These are phyloP conservation scores for Gymnogyps californianus DNA, from an alignment of 2,113 vertebrate genomes.

Conservation along the genomic window DNA sequence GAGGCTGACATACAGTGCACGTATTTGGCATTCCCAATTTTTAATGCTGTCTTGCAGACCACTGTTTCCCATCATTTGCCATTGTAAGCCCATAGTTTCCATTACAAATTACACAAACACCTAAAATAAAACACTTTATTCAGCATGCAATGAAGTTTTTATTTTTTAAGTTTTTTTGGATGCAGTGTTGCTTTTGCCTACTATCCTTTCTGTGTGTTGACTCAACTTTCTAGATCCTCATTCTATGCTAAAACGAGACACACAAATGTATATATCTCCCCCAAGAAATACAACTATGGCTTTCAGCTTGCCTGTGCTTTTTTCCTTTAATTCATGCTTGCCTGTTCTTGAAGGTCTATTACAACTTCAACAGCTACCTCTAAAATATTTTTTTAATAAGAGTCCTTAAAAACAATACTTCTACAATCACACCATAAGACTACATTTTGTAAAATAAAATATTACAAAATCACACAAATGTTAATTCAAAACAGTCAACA, in stretches of 20 bases:
- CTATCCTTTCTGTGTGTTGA: background rate
- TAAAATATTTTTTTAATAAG: background rate
- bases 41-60: slow-evolving; percentile 33
- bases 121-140: background rate
- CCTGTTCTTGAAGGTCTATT: background rate
- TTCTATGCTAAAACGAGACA: background rate
- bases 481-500: background rate
- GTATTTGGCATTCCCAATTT: slow-evolving; percentile 61
- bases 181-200: background rate
- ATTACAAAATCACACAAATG: background rate
- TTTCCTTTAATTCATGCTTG: background rate
- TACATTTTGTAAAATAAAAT: background rate
- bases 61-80: slow-evolving; percentile 36
- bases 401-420: background rate
- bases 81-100: background rate
- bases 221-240: background rate
- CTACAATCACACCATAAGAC: background rate
- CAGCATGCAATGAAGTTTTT: background rate
- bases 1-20: background rate
- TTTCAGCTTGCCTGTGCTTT: background rate
- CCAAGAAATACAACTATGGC: background rate
- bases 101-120: background rate
- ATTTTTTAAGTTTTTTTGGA: background rate
- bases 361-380: background rate
- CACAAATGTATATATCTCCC: background rate